Evolutionary conservation across 1,140 invertebrate species (phyloP), one percentile per base, ranked within the genome.

Genomic region (Eriosoma lanigerum): DNA sequence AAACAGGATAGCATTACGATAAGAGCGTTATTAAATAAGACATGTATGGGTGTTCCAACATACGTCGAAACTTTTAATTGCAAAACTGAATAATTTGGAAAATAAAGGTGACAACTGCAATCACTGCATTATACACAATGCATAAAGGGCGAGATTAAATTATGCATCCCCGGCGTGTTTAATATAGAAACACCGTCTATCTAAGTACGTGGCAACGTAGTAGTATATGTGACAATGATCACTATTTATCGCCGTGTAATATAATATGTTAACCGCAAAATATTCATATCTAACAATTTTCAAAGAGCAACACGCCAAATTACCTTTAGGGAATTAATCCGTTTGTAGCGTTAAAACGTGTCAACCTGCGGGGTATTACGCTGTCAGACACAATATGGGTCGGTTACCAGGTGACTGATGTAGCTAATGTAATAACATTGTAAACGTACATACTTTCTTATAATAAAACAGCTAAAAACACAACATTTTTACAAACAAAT

Each of bases 291-390:
- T 44, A 44, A 44, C 32, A 21, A 12, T 44, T 38, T 44, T 15
- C 62, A 44, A 3, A 21, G 32, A 3, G 10, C 0, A 24, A 44
- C 62, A 21, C 32, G 4, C 32, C 9, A 66, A 66, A 66, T 66
- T n/a, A 44, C 38, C 10, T 44, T 2, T 32, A 19, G 26, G 1
- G 17, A 62, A 62, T 62, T 29, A 62, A 62, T 24, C 60, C 29
- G 15, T 8, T 38, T 12, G 17, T n/a, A 38, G 21, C 32, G 19
- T 66, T 66, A 66, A 21, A 44, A 12, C 62, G 3, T 15, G 62
- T 66, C 62, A 66, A 15, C 62, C 62, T n/a, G 32, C 8, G 0
- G 60, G 62, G 62, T 44, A 44, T 66, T 66, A 66, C n/a, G 32
- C 19, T 66, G 32, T 66, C 32, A 66, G 32, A 66, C 10, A 12